A percentile compares a stretch with the other conserved stretches of the same genome.
Evolutionary conservation across 1,140 invertebrate species (phyloP).

Genomic region (Meloidogyne exigua): DNA sequence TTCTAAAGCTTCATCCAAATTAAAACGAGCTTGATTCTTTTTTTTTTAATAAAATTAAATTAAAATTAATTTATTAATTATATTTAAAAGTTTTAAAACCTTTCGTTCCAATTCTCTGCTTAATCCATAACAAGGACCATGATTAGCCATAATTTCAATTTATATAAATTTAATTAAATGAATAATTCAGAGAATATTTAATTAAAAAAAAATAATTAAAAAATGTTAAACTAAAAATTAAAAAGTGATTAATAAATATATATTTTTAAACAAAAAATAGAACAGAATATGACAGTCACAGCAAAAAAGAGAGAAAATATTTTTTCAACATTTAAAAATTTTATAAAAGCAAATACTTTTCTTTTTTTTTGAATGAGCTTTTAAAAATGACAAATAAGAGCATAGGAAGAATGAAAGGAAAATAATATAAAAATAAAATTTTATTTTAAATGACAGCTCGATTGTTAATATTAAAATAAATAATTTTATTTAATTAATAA

Average conservation of each 20-base stretch:
- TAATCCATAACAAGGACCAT: slow-evolving; percentile 69
- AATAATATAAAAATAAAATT: not conserved
- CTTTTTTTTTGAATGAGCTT: not conserved
- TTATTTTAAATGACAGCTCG: not conserved
- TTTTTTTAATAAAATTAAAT: slow-evolving; percentile 23
- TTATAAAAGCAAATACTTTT: too few species aligned
- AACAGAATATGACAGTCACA: too few species aligned
- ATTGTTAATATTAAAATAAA: too few species aligned
- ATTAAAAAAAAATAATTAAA: too few species aligned
- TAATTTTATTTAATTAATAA: too few species aligned
- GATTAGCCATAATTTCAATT: slow-evolving; percentile 66
- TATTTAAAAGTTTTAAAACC: slow-evolving; percentile 55
- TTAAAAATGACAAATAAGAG: not conserved
- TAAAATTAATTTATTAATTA: not conserved
- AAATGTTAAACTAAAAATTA: not conserved
- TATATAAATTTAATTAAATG: not conserved
- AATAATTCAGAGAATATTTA: not conserved
- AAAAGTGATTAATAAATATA: not conserved
- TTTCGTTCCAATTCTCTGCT: slow-evolving; percentile 69
- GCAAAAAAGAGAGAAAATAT: too few species aligned
- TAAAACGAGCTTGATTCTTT: slow-evolving; percentile 70
- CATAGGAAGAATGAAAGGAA: not conserved
- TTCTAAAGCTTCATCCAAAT: slow-evolving; percentile 66
- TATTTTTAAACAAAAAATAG: too few species aligned
- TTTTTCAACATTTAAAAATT: too few species aligned